These are phyloP conservation scores for Vulpes lagopus DNA, from an alignment of 2,113 vertebrate species.

Conservation along the genomic window DNA sequence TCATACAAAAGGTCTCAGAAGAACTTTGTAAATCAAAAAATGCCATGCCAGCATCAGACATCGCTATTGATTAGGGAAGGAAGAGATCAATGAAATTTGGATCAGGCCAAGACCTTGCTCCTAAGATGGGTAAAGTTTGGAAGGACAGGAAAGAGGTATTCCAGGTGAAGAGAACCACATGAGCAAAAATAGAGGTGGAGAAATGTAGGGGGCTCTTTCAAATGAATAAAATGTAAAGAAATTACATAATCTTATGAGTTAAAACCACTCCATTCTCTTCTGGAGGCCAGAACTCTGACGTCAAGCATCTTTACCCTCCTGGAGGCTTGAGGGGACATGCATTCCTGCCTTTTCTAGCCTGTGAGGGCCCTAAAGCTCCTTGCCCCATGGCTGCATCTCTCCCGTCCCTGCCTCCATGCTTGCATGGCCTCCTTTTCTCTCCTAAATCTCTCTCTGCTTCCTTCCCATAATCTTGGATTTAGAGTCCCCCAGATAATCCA, in stretches of 20 bases:
- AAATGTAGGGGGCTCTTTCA: not conserved
- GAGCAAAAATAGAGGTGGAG: not conserved
- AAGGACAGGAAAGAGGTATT: not conserved
- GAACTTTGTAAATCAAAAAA: not conserved
- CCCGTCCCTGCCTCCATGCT: accelerated
- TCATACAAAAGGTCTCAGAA: too few species aligned
- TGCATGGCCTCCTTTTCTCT: not conserved
- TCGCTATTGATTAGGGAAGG: not conserved
- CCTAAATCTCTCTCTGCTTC: not conserved
- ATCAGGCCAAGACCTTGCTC: not conserved
- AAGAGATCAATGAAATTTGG: not conserved
- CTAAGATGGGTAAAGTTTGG: not conserved
- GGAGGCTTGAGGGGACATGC: accelerated
- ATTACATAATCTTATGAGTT: not conserved
- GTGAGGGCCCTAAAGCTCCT: accelerated
- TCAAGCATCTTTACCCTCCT: accelerated
- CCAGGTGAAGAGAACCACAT: not conserved
- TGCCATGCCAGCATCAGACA: not conserved
- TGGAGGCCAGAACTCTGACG: not conserved
- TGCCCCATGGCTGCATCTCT: not conserved
- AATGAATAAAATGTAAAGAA: not conserved
- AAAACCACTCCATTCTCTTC: not conserved
- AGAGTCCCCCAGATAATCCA: not conserved
- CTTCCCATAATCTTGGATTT: not conserved
- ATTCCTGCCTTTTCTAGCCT: not conserved